These are phyloP conservation scores for Hystrix cristata DNA, from an alignment of 2,113 vertebrate genomes.

Conservation along the genomic window DNA sequence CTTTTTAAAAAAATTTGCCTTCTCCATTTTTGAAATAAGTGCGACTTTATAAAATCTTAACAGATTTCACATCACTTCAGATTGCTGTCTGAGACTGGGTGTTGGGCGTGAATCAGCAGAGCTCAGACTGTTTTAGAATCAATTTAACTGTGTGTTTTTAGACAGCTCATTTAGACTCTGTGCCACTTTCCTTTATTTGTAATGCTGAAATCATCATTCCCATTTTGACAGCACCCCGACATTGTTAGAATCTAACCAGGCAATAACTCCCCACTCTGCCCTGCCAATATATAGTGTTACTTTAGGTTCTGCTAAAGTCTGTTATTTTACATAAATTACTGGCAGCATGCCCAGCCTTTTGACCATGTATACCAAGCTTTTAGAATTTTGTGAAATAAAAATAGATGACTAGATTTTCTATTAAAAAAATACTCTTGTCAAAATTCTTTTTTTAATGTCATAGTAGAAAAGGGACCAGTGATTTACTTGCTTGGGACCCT, in stretches of 20 bases:
- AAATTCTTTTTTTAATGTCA: conserved; percentile 72
- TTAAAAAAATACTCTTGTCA: conserved; percentile 54
- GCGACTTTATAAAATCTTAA: conserved; percentile 25
- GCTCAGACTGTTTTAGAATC: background rate
- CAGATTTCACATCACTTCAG: conserved; percentile 15
- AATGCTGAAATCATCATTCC: conserved; percentile 26
- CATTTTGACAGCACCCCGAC: background rate
- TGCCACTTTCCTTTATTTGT: conserved; percentile 44
- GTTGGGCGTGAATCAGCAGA: background rate
- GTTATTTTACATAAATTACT: background rate
- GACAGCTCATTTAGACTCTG: background rate
- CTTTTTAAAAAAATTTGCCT: background rate
- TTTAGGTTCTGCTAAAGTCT: conserved; percentile 34
- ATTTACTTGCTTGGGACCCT: conserved; percentile 96
- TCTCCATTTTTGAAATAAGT: conserved; percentile 45
- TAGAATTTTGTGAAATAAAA: conserved; percentile 59
- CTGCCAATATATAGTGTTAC: background rate
- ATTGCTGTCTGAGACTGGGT: background rate
- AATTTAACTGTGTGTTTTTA: background rate
- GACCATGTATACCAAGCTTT: conserved; percentile 28
- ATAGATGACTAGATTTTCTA: conserved; percentile 50
- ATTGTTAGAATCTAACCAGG: conserved; percentile 1
- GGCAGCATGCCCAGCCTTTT: conserved; percentile 11
- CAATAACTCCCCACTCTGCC: background rate
- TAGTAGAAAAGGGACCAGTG: conserved; percentile 92